Conservation (phyloP, 2,888 invertebrate genomes). For the Lasioglossum morio region DNA sequence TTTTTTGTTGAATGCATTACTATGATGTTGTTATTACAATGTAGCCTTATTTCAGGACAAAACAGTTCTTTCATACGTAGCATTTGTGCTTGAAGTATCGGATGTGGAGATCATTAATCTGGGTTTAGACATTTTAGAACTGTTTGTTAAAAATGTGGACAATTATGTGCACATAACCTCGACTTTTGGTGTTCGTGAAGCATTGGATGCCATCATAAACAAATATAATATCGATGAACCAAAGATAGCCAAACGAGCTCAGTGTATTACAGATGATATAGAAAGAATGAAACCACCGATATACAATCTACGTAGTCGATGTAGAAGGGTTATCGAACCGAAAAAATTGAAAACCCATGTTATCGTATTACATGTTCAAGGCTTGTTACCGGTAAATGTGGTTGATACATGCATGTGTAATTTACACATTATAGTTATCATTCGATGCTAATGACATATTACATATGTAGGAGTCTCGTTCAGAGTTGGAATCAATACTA, state of each 20-base stretch:
- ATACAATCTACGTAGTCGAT: slow-evolving; percentile 82
- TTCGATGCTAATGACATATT: slow-evolving; percentile 7
- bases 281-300: slow-evolving; percentile 84
- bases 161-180: slow-evolving; percentile 83
- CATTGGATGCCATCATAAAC: slow-evolving; percentile 80
- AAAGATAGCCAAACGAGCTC: slow-evolving; percentile 79
- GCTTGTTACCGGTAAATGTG: slow-evolving; percentile 79
- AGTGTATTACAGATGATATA: slow-evolving; percentile 81
- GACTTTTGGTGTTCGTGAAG: slow-evolving; percentile 82
- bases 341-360: slow-evolving; percentile 83
- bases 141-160: slow-evolving; percentile 82
- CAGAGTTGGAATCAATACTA: slow-evolving; percentile 82
- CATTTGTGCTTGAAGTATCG: slow-evolving; percentile 81
- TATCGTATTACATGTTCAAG: slow-evolving; percentile 81
- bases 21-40: neutral
- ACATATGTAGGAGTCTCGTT: slow-evolving; percentile 80
- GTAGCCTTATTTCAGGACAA: slow-evolving; percentile 77
- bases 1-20: slow-evolving; percentile 1
- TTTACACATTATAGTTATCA: slow-evolving; percentile 5
- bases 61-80: slow-evolving; percentile 82
- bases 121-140: slow-evolving; percentile 80
- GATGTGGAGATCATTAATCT: slow-evolving; percentile 79
- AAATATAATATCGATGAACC: slow-evolving; percentile 79
- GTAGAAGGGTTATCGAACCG: slow-evolving; percentile 82
- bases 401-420: slow-evolving; percentile 2